Base-by-base conservation (phyloP, 2,797 vertebrate genomes). In the Botia kubotai region DNA sequence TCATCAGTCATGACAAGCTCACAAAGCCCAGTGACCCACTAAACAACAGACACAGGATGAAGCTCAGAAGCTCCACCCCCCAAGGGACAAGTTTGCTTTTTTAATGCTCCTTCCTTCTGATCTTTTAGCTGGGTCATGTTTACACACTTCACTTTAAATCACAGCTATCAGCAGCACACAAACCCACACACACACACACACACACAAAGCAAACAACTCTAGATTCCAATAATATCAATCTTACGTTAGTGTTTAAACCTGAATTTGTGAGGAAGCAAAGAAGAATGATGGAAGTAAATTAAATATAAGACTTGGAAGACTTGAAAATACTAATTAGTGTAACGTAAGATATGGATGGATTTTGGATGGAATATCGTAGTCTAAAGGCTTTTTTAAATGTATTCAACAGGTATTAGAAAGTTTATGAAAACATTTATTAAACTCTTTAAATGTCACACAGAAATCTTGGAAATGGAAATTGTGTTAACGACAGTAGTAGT, bases 11-110 rank as follows among this genome's bases (percentile, higher is more conserved):
- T 8, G 26, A 43, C 58, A 77, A 46, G 79, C 57, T 55, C 21
- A 75, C 78, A 62, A 80, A 79, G 36, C 75, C 70, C 72, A 87
- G 55, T 85, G 73, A 82, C 68, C 86, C 55, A 68, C 43, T 26
- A 50, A 75, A 60, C 57, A 72, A 75, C 80, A 73, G 68, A 72
- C 21, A 75, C 50, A 48, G 52, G 68, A 60, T 39, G 19, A 75
- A 62, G 46, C 26, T n/a, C 4, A 58, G 57, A 39, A 76, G 48
- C 26, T 77, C 26, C 26, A 21, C 36, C 12, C 29, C 26, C 21
- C 13, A 21, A 5, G 17, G 29, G 48, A 53, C n/a, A 2, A 7
- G 11, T 76, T 36, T 33, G 6, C 11, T 67, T 67, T 53, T 39
- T 53, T 7, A 67, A 12, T 7, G n/a, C 46, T 14, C 2, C 39